These are phyloP conservation scores for Scytalopus superciliaris DNA, from an alignment of 2,113 vertebrate genomes.

Conservation along the genomic window DNA sequence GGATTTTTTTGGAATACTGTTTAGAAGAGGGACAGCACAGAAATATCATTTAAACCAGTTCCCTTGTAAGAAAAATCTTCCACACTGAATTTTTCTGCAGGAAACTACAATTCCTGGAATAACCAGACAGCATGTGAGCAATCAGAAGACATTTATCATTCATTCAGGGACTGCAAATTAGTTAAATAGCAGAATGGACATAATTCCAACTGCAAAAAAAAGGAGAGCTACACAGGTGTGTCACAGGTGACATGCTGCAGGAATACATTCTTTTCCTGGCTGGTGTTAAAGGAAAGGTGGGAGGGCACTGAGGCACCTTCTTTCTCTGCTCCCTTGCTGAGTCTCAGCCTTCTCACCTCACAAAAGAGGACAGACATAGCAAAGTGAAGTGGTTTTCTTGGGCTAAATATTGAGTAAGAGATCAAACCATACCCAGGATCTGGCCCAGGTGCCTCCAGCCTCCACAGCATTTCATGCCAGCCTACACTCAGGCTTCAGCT, in stretches of 20 bases:
- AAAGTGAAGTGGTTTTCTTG: not conserved
- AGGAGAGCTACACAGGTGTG: not conserved
- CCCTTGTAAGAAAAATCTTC: not conserved
- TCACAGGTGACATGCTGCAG: not conserved
- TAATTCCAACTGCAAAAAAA: not conserved
- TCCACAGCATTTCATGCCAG: not conserved
- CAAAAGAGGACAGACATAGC: not conserved
- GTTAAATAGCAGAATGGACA: not conserved
- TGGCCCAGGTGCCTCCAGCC: not conserved
- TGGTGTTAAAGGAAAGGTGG: not conserved
- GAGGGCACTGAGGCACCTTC: not conserved
- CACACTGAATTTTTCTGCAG: not conserved
- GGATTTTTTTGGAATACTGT: not conserved
- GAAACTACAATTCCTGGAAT: not conserved
- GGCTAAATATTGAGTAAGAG: not conserved
- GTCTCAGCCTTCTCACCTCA: not conserved
- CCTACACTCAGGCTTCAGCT: not conserved
- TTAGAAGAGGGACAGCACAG: conserved; percentile 47
- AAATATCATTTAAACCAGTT: not conserved
- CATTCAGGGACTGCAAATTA: not conserved
- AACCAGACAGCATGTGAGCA: not conserved
- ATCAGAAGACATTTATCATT: not conserved
- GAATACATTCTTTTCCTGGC: not conserved
- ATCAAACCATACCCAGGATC: not conserved
- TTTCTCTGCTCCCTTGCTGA: not conserved